These are phyloP conservation scores for Desmodus rotundus DNA, from an alignment of 2,113 vertebrate species.

Conservation along the genomic window DNA sequence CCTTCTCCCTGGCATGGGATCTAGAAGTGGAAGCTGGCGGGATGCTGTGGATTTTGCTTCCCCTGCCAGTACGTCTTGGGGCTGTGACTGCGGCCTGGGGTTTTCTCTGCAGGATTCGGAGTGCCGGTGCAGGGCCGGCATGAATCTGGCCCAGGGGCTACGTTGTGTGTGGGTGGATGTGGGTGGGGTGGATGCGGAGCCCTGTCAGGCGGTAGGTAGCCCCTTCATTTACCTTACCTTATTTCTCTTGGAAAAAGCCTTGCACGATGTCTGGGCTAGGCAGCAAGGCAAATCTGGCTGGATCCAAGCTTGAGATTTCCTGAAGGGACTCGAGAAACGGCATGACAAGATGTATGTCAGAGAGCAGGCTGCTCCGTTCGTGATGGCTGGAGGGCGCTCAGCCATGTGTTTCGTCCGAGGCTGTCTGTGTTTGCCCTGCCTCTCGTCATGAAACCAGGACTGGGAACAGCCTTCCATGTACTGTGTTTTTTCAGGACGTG, in stretches of 20 bases:
- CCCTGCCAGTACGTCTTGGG: not conserved
- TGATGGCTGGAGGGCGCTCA: not conserved
- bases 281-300: not conserved
- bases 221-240: not conserved
- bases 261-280: not conserved
- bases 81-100: not conserved
- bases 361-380: not conserved
- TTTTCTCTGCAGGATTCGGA: not conserved
- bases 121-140: not conserved
- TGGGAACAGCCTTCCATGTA: not conserved
- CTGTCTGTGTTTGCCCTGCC: constrained; percentile 29
- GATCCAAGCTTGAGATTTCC: not conserved
- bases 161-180: not conserved
- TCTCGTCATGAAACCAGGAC: not conserved
- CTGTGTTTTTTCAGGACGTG: accelerated
- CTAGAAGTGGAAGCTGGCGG: not conserved
- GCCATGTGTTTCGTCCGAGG: constrained; percentile 4
- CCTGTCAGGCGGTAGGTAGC: accelerated
- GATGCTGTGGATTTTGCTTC: not conserved
- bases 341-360: not conserved
- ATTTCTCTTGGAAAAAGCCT: not conserved
- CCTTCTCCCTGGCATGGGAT: accelerated
- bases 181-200: not conserved
- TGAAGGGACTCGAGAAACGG: not conserved
- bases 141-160: too few species aligned